These are phyloP conservation scores for Corythoichthys intestinalis DNA, from an alignment of 2,113 vertebrate genomes.

Conservation along the genomic window DNA sequence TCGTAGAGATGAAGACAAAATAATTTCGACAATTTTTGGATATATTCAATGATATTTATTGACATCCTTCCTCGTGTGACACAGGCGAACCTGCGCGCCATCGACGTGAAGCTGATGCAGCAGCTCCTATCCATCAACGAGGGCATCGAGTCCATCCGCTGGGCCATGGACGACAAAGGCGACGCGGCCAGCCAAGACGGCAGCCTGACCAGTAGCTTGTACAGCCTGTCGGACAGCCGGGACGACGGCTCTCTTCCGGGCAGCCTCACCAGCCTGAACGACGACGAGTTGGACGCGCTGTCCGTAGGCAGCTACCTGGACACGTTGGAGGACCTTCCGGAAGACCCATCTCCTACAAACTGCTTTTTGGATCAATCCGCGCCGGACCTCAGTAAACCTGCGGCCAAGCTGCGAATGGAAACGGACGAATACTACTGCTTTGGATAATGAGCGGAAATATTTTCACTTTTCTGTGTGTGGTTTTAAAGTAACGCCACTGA, in stretches of 20 bases:
- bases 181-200: conserved; percentile 82
- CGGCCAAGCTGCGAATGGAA: conserved; percentile 76
- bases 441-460: conserved; percentile 65
- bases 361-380: conserved; percentile 78
- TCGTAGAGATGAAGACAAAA: too few relatives aligned
- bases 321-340: conserved; percentile 86
- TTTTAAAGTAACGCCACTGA: conserved; percentile 9
- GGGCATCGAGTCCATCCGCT: conserved; percentile 92
- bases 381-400: conserved; percentile 68
- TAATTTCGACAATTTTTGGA: too few relatives aligned
- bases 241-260: conserved; percentile 77
- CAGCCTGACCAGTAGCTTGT: conserved; percentile 88
- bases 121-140: conserved; percentile 95
- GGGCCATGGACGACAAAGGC: conserved; percentile 90
- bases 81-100: conserved; percentile 86
- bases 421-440: conserved; percentile 95
- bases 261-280: conserved; percentile 85
- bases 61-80: background rate
- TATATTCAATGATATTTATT: too few relatives aligned
- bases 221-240: conserved; percentile 89
- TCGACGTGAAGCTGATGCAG: conserved; percentile 90
- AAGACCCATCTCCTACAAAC: conserved; percentile 80
- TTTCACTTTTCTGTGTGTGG: background rate
- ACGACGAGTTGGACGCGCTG: conserved; percentile 86
- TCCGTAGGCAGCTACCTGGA: conserved; percentile 96